phyloP scores from a whole-genome alignment of 2,888 invertebrate species.

The Drosophila rellima region DNA sequence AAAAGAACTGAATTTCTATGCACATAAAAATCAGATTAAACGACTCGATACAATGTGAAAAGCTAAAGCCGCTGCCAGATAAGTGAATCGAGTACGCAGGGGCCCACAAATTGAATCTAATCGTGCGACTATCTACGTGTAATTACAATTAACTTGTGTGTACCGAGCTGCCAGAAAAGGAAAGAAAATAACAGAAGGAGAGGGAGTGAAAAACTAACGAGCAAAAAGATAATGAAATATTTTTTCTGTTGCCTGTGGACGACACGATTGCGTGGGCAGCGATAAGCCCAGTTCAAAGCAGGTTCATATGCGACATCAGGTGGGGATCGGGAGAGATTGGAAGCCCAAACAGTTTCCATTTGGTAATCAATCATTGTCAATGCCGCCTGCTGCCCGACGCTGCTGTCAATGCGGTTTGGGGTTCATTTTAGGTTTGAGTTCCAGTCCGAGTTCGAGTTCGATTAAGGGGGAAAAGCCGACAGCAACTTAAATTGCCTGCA shows the following conservation, averaged over 20 bases:
- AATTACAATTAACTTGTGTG: conserved; percentile 74
- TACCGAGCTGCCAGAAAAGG: conserved; percentile 1
- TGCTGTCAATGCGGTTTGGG: conserved; percentile 77
- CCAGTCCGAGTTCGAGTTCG: conserved; percentile 16
- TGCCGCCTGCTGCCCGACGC: conserved; percentile 59
- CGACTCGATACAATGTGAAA: conserved; percentile 40
- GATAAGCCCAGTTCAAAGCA: conserved; percentile 42
- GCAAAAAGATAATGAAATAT: conserved; percentile 79
- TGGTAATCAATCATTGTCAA: conserved; percentile 84
- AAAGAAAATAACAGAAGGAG: conserved; percentile 1
- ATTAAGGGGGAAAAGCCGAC: conserved; percentile 16
- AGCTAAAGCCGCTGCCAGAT: conserved; percentile 47
- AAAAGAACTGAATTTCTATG: conserved; percentile 26
- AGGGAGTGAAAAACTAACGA: conserved; percentile 58
- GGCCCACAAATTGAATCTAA: conserved; percentile 76
- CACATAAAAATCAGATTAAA: conserved; percentile 71
- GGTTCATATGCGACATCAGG: conserved; percentile 45
- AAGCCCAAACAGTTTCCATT: conserved; percentile 66
- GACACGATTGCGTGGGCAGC: conserved; percentile 27
- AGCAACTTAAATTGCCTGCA: conserved; percentile 66
- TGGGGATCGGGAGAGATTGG: conserved; percentile 36
- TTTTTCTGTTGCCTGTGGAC: conserved; percentile 26
- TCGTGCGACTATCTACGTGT: conserved; percentile 77
- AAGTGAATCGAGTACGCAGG: conserved; percentile 39
- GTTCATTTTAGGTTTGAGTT: conserved; percentile 10